Evolutionary conservation across 2,797 vertebrate genomes (phyloP), one percentile per base, ranked within the genome.

Genomic region (Naso thynnoides): DNA sequence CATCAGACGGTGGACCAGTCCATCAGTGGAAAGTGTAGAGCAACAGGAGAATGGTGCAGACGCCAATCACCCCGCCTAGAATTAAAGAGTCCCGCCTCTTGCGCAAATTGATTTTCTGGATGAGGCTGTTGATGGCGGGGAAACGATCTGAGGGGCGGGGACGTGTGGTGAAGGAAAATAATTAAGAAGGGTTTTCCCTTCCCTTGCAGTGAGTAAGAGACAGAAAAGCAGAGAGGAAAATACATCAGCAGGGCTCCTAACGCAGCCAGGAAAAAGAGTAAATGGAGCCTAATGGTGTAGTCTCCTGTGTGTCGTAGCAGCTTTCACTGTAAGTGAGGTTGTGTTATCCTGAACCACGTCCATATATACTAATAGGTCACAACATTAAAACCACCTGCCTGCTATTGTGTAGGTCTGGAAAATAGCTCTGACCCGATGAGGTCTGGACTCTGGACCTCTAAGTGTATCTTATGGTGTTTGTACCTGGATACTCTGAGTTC

Each of bases 71-170:
- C 53, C 91, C 90, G 0, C 97, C 98, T 80, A 99, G 76, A 75
- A 99, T 97, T 90, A 99, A 91, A 0, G 97, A 97, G 92, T 98
- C 97, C 53, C 96, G 94, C 56, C 96, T 96, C 85, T 99, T 99
- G 72, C 97, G 95, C 44, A 99, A 93, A 94, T 97, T 98, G 95
- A 98, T 96, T 92, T 96, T 95, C 79, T 98, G 97, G 88, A 99
- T 97, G 86, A 99, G 96, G 84, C 88, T 94, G 94, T 98, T 99
- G 90, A 98, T 97, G 56, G 96, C 92, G 58, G 97, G 97, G 85
- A 99, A 98, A 44, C 95, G 96, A 92, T 98, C 97, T 98, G 86
- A 79, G 39, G 69, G 70, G 68, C 1, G 75, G 76, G 61, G 39
- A 41, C 65, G 82, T 55, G 38, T 36, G 82, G 89, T 93, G 88